Base-by-base conservation (phyloP, 2,113 vertebrate species). In the Myotis lucifugus region DNA sequence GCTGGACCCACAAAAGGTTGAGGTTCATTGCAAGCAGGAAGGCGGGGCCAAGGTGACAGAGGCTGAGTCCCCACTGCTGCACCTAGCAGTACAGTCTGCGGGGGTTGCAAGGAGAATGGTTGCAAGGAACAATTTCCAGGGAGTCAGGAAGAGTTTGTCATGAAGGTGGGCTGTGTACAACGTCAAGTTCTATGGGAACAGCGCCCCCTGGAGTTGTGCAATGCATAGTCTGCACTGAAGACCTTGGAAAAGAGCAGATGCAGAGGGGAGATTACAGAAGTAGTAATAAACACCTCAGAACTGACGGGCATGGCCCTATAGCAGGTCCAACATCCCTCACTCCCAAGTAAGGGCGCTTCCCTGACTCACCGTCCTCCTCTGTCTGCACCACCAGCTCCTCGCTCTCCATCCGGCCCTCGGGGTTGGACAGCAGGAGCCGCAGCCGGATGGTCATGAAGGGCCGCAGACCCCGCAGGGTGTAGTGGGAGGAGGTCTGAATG, bases 361-460 rank as follows among this genome's bases (percentile, higher is more conserved):
- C 29, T 15, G 29, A 78, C 97, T 97, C 94, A 99, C 99, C 99
- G 0, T 99, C 99, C 93, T 99, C 99, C 88, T 99, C 99, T 0
- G 99, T 99, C 98, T 99, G 99, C 6, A 99, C 99, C 70, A 99
- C 99, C 48, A 99, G 98, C 98, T 99, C 99, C 95, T 99, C 99
- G 1, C 99, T 99, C 93, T 99, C 99, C 98, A 99, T 99, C 91
- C 98, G 99, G 96, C 99, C 99, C 90, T 99, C 99, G 0, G 99
- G 99, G 96, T 99, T 99, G 81, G 99, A 99, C 37, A 99, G 99
- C 12, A 99, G 99, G n/a, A 99, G 92, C 40, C 99, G 97, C 66
- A 99, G 98, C 14, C 99, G 95, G 94, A 99, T 99, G 1, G 99
- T 99, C 97, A 99, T 99, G 69, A 99, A 99, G 72, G 99, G 99